These are phyloP conservation scores for Apeira syringaria DNA, from an alignment of 2,888 invertebrate species.

Conservation along the genomic window DNA sequence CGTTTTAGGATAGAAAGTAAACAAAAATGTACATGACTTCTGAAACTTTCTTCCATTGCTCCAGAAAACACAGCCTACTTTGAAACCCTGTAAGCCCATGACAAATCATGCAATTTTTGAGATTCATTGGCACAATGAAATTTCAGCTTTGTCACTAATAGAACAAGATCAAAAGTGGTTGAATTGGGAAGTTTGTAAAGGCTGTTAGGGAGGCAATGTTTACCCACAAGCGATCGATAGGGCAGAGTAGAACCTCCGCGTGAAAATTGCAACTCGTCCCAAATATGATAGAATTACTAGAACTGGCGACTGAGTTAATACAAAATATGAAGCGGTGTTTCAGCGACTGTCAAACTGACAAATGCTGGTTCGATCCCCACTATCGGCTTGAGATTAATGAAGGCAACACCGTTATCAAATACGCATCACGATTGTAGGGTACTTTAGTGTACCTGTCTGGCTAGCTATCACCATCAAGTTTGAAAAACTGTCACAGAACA, in stretches of 20 bases:
- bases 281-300: conserved; percentile 54
- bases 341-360: no score
- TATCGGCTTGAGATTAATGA: no score
- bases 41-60: conserved; percentile 14
- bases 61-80: conserved; percentile 26
- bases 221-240: conserved; percentile 78
- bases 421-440: no score
- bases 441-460: no score
- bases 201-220: conserved; percentile 72
- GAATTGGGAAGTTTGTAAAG: conserved; percentile 41
- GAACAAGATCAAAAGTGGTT: conserved; percentile 24
- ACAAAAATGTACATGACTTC: neutral
- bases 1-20: neutral
- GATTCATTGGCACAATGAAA: conserved; percentile 6
- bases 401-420: no score
- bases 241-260: conserved; percentile 62
- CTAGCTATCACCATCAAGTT: no score
- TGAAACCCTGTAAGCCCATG: conserved; percentile 29
- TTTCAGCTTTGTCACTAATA: conserved; percentile 22
- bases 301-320: no score
- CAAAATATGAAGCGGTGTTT: no score
- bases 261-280: conserved; percentile 77
- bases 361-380: no score
- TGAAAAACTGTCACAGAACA: no score
- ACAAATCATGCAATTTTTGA: conserved; percentile 28